Evolutionary conservation across 2,797 vertebrate genomes (phyloP), one percentile per base, ranked within the genome.

Genomic region (Enteromius thamalakanensis): DNA sequence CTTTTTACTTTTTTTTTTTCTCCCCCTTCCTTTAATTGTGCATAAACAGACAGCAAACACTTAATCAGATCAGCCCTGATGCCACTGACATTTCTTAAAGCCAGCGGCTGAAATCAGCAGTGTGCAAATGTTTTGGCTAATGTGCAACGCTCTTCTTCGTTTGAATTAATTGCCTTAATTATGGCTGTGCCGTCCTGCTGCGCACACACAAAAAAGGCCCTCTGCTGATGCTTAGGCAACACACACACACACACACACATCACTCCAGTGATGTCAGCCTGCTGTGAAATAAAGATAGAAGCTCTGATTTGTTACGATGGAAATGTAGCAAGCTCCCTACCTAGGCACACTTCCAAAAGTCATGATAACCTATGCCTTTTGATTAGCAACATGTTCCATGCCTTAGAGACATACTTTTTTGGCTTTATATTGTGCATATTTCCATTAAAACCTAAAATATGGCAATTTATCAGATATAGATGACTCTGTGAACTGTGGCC

Each of bases 141-240:
- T 87, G 87, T 88, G 80, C 76, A 83, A 83, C 42, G 68, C 86
- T 87, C 86, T 72, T 87, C 86, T 80, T 80, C 58, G 53, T 88
- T 87, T 89, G 81, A 85, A 90, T 88, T 89, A 90, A 90, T 89
- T 90, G 88, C 88, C 89, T 89, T 90, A 91, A 90, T 91, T 90
- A 89, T 84, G 80, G 81, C 51, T 64, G 84, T 17, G 60, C 80
- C 84, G 64, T 87, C 90, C 89, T 72, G 72, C 84, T 82, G 85
- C 76, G 86, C 55, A 53, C 87, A 85, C 81, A 85, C 84, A 89
- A 76, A 85, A 83, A 85, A n/a, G 45, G 26, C 68, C 80, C 74
- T 77, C 71, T 49, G 67, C 83, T 55, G 47, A 75, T 82, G 79
- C 23, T 17, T 42, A 84, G 37, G 62, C 47, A 65, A 78, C 55